These are phyloP conservation scores for Pocota personata DNA, from an alignment of 2,888 invertebrate genomes.

Conservation along the genomic window DNA sequence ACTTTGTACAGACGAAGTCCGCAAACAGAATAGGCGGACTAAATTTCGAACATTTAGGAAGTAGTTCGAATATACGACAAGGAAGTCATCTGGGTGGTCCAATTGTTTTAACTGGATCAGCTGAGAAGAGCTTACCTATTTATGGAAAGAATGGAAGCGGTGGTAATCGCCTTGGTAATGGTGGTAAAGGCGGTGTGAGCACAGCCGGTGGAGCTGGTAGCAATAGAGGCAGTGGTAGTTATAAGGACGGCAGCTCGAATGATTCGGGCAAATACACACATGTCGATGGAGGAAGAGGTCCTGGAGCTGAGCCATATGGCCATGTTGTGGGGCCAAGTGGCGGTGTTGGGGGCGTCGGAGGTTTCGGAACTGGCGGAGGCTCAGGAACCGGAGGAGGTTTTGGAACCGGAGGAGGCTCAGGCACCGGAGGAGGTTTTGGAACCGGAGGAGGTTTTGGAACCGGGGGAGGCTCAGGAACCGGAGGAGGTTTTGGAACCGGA, in stretches of 20 bases:
- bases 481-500: slow-evolving; percentile 57
- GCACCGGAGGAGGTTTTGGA: slow-evolving; percentile 75
- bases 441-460: slow-evolving; percentile 74
- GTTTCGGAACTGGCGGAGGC: slow-evolving; percentile 72
- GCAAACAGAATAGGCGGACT: not conserved
- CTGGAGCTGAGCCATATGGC: slow-evolving; percentile 38
- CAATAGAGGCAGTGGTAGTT: slow-evolving; percentile 57
- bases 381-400: slow-evolving; percentile 75
- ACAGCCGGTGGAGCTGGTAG: slow-evolving; percentile 1
- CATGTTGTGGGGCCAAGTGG: slow-evolving; percentile 47
- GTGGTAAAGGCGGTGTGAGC: not conserved
- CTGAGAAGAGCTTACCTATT: slow-evolving; percentile 51
- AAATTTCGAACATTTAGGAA: slow-evolving; percentile 42
- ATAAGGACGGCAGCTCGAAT: slow-evolving; percentile 29
- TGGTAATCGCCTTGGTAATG: not conserved
- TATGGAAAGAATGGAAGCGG: slow-evolving; percentile 29
- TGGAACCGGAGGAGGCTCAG: slow-evolving; percentile 68
- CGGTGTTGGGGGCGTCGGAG: slow-evolving; percentile 61
- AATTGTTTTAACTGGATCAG: slow-evolving; percentile 74
- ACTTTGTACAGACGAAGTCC: slow-evolving; percentile 26
- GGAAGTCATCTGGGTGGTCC: slow-evolving; percentile 16
- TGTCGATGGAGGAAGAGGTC: slow-evolving; percentile 50
- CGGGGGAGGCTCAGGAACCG: slow-evolving; percentile 55
- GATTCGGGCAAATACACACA: slow-evolving; percentile 47
- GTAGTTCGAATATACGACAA: slow-evolving; percentile 45